Conservation (phyloP, 2,888 invertebrate species). For the Julus scanicus region DNA sequence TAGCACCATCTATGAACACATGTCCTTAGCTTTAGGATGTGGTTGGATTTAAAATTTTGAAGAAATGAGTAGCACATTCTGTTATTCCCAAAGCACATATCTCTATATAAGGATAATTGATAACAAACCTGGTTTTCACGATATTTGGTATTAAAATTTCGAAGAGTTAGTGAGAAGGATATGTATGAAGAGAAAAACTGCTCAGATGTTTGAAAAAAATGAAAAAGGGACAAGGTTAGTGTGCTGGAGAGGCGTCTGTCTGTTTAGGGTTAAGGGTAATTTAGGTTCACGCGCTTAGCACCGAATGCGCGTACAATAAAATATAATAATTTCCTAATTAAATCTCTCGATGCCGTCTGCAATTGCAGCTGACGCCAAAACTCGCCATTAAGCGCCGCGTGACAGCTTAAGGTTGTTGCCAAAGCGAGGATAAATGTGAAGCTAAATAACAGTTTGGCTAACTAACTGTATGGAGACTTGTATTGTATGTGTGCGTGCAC, state of each 20-base stretch:
- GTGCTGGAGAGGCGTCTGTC: not conserved
- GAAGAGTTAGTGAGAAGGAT: not conserved
- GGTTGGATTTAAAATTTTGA: too few species aligned
- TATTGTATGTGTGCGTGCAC: not conserved
- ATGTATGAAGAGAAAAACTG: not conserved
- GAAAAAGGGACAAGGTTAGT: constrained; percentile 32
- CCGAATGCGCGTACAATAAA: constrained; percentile 36
- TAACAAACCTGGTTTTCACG: too few species aligned
- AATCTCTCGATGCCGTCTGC: constrained; percentile 33
- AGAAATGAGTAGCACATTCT: too few species aligned
- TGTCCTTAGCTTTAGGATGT: too few species aligned
- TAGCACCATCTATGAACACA: too few species aligned
- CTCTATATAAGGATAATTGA: too few species aligned
- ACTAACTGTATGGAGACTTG: not conserved
- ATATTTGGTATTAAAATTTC: too few species aligned
- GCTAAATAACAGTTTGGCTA: not conserved
- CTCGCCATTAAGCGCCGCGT: constrained; percentile 16
- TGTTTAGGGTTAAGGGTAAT: constrained; percentile 41
- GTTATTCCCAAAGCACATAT: too few species aligned
- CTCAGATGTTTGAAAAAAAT: not conserved
- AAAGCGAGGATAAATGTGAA: not conserved
- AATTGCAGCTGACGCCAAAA: constrained; percentile 15
- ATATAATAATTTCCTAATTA: constrained; percentile 41
- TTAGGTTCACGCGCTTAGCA: constrained; percentile 18
- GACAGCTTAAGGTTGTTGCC: constrained; percentile 36